Conservation (phyloP, 2,888 invertebrate species). For the Notocelia uddmanniana region DNA sequence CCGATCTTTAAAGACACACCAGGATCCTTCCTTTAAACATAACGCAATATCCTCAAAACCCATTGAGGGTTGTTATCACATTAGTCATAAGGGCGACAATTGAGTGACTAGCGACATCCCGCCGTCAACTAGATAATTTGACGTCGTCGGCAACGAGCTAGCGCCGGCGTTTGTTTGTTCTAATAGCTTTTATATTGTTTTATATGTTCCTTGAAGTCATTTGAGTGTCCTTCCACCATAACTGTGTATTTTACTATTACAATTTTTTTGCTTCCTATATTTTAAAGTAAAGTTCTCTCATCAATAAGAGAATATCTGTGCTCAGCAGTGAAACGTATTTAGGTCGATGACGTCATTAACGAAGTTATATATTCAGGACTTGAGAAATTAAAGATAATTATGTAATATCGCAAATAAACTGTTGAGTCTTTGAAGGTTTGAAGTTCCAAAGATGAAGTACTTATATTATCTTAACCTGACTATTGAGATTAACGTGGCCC, state of each 20-base stretch:
- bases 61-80: conserved; percentile 14
- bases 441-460: background rate
- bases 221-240: conserved; percentile 1
- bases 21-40: conserved; percentile 5
- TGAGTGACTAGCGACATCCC: conserved; percentile 53
- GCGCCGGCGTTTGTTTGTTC: conserved; percentile 32
- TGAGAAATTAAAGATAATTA: too few relatives aligned
- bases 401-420: background rate
- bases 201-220: conserved; percentile 19
- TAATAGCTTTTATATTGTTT: conserved; percentile 40
- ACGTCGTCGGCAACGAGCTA: conserved; percentile 11
- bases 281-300: too few relatives aligned
- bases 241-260: background rate
- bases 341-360: too few relatives aligned
- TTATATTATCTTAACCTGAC: background rate
- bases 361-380: background rate
- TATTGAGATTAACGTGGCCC: background rate
- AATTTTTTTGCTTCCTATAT: background rate
- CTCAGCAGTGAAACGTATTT: too few relatives aligned
- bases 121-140: conserved; percentile 45
- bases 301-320: too few relatives aligned
- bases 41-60: conserved; percentile 18
- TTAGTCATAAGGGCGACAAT: conserved; percentile 42
- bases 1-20: too few relatives aligned
- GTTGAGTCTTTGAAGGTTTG: background rate